Conservation (phyloP, 2,797 vertebrate species). For the Pangasius mekongensis region DNA sequence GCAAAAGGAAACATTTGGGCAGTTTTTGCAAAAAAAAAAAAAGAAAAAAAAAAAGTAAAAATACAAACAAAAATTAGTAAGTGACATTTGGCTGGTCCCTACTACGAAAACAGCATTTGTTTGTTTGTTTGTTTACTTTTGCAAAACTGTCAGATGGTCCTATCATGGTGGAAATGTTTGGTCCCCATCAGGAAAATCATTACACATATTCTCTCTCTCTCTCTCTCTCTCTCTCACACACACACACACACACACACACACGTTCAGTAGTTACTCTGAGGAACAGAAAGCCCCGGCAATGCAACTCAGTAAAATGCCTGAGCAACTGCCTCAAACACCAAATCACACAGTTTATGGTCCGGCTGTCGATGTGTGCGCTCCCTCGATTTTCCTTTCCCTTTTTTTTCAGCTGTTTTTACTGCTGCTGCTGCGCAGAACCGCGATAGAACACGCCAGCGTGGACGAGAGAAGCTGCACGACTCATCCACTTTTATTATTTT, state of each 20-base stretch:
- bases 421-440: conserved; percentile 16
- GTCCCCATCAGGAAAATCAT: not conserved
- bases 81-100: too few species aligned
- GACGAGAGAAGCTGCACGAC: not conserved
- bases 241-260: conserved; percentile 6
- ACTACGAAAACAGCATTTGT: not conserved
- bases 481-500: conserved; percentile 24
- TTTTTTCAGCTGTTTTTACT: conserved; percentile 32
- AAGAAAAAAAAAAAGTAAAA: too few species aligned
- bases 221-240: not conserved
- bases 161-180: not conserved
- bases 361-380: conserved; percentile 27
- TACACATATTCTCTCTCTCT: not conserved
- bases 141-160: not conserved
- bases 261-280: conserved; percentile 20
- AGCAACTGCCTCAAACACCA: conserved; percentile 45
- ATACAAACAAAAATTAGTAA: too few species aligned
- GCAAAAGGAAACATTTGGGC: too few species aligned
- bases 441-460: not conserved
- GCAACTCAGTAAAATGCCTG: conserved; percentile 48
- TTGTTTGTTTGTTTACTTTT: not conserved
- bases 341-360: conserved; percentile 43
- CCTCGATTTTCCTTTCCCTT: not conserved
- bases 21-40: too few species aligned
- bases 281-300: conserved; percentile 22